Evolutionary conservation across 2,113 vertebrate genomes (phyloP).

Genomic region (Chascanopsetta lugubris): DNA sequence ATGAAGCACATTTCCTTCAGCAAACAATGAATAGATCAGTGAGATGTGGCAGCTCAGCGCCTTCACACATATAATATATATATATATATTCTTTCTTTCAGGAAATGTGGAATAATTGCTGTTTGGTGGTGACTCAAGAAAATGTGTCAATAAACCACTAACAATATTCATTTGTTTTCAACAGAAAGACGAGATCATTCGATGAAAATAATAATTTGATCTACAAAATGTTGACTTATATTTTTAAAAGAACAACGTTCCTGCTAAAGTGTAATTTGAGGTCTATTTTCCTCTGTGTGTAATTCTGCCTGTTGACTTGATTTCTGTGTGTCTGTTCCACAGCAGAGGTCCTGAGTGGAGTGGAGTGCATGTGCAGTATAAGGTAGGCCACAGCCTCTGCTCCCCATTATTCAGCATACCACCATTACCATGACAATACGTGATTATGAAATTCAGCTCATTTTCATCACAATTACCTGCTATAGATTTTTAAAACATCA

Average conservation of each 20-base stretch:
- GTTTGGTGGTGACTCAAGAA: constrained; percentile 18
- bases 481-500: constrained; percentile 59
- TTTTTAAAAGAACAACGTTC: too few species aligned
- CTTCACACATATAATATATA: constrained; percentile 16
- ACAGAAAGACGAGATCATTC: background rate
- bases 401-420: constrained; percentile 66
- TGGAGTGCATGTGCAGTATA: constrained; percentile 25
- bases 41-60: constrained; percentile 52
- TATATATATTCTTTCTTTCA: background rate
- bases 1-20: constrained; percentile 72
- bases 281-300: too few species aligned
- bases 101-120: constrained; percentile 30
- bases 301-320: background rate
- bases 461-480: constrained; percentile 77
- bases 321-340: constrained; percentile 6
- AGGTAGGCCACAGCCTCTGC: constrained; percentile 37
- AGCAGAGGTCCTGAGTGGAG: constrained; percentile 6
- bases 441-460: constrained; percentile 77
- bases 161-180: background rate
- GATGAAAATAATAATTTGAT: background rate
- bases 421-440: constrained; percentile 75
- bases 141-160: background rate
- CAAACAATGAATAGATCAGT: constrained; percentile 68
- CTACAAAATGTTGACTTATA: too few species aligned
- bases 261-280: too few species aligned